Base-by-base conservation (phyloP, 2,797 vertebrate genomes). In the Serranus cabrilla region DNA sequence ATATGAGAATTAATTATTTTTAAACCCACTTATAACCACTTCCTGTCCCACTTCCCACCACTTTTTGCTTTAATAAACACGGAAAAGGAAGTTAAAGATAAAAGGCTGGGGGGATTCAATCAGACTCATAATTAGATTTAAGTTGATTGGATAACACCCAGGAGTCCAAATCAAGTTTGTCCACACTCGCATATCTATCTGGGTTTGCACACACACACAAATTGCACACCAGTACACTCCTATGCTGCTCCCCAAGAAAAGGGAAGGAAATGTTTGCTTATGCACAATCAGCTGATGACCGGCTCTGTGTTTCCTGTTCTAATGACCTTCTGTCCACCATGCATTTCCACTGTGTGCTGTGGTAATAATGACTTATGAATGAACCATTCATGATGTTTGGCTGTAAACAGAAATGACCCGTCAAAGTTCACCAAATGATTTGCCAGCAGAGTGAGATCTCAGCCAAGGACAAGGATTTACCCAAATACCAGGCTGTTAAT, bases 221-320 rank as follows among this genome's bases (percentile, higher is more conserved):
- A 50, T 27, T 3, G 27, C 37, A 74, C 11, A 46, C 46, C 2
- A 49, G 4, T 14, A 21, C 45, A 60, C 18, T 51, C 52, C 14
- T 71, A 67, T 83, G 59, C 80, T 68, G 82, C 31, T 47, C 46
- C 50, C 71, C 56, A 17, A 69, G 18, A 75, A 88, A 84, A 43
- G 47, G 89, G 90, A 93, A 94, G 93, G 92, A 94, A 91, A 87
- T 87, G 82, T 91, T 90, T 89, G 74, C 83, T 87, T 83, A 80
- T 1, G 20, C 86, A 89, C 87, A 88, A 80, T 92, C 90, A 95
- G 90, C 86, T 94, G 93, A 93, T 85, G 77, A 59, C 73, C 4
- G 7, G 74, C 62, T 55, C 47, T 1, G 23, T 43, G 82, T 86
- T 94, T 95, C 94, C 94, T 92, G 75, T 55, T 80, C 54, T 62